These are phyloP conservation scores for Oryzias dopingdopingensis DNA, from an alignment of 2,797 vertebrate species.

Conservation along the genomic window DNA sequence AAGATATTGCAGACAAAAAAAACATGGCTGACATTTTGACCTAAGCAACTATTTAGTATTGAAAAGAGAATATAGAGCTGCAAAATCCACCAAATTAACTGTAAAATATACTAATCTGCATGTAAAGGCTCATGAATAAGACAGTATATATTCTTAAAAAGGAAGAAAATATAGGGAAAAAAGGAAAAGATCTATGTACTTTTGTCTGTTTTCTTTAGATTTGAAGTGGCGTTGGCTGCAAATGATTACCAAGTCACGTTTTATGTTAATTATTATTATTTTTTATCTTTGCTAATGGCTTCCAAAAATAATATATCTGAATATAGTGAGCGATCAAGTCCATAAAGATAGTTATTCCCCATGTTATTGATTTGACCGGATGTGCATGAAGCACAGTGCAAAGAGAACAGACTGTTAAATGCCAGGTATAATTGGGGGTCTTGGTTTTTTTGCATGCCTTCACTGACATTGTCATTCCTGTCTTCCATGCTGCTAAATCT, in stretches of 20 bases:
- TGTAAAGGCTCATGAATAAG: too few species aligned
- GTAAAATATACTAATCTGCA: too few species aligned
- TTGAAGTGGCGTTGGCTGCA: too few species aligned
- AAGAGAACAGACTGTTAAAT: slow-evolving; percentile 59
- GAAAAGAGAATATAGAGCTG: too few species aligned
- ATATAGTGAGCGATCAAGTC: slow-evolving; percentile 33
- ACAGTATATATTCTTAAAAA: too few species aligned
- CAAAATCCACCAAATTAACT: too few species aligned
- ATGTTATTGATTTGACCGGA: slow-evolving; percentile 44
- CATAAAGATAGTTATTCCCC: slow-evolving; percentile 36
- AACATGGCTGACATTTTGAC: too few species aligned
- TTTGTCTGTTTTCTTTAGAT: too few species aligned
- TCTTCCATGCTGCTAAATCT: slow-evolving; percentile 74
- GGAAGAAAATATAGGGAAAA: too few species aligned
- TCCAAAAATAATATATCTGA: slow-evolving; percentile 18
- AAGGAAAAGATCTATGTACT: too few species aligned
- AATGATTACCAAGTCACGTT: neutral
- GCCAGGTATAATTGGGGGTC: slow-evolving; percentile 66
- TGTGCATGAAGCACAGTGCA: slow-evolving; percentile 41
- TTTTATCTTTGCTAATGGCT: slow-evolving; percentile 5
- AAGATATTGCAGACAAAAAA: too few species aligned
- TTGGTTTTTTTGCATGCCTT: slow-evolving; percentile 60
- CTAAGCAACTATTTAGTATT: too few species aligned
- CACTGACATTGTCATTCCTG: slow-evolving; percentile 75
- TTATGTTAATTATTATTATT: neutral